Base-by-base conservation (phyloP, 2,888 invertebrate genomes). In the Chymomyza procnemis region DNA sequence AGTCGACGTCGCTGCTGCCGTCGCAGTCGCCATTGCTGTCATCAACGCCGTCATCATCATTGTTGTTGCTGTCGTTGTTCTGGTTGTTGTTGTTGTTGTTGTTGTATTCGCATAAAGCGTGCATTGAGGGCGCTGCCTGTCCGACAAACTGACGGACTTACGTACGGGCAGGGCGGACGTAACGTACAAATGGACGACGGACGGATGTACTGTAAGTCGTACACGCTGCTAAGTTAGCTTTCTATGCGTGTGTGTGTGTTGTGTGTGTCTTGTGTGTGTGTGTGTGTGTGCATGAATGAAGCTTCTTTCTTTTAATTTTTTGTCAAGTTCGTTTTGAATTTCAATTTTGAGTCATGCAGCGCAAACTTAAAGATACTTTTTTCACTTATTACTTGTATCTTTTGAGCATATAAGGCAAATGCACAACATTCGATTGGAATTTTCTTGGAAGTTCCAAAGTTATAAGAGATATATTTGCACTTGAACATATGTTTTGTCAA, bases 261-360 rank as follows among this genome's bases (percentile, higher is more conserved):
- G 72, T 61, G 61, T 50, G 60, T 58, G 62, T 62, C 74, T 69
- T 78, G 59, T 71, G 59, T 67, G 74, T 72, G 73, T 79, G 71
- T 84, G 75, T 80, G 67, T 73, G 87, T 74, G 85, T 82, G 85
- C 74, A 84, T 84, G 87, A 84, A 84, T 84, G 87, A 87, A 87
- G 87, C 87, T 84, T 84, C 87, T 84, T 84, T 84, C 83, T 84
- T 84, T 87, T 84, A 87, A 84, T 84, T 84, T 84, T 84, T 84
- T 87, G 83, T 84, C 83, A 84, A 84, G 83, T 84, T 84, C 83
- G 83, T 84, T 83, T 84, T 84, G 83, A 84, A 87, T 84, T 83
- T 84, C 87, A 87, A 84, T 84, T 83, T 84, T 82, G 81, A 82
- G 86, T 82, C 81, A 82, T 84, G 81, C 87, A 76, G 21, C 21